phyloP scores from a whole-genome alignment of 2,888 invertebrate species.

The Volucella bombylans region DNA sequence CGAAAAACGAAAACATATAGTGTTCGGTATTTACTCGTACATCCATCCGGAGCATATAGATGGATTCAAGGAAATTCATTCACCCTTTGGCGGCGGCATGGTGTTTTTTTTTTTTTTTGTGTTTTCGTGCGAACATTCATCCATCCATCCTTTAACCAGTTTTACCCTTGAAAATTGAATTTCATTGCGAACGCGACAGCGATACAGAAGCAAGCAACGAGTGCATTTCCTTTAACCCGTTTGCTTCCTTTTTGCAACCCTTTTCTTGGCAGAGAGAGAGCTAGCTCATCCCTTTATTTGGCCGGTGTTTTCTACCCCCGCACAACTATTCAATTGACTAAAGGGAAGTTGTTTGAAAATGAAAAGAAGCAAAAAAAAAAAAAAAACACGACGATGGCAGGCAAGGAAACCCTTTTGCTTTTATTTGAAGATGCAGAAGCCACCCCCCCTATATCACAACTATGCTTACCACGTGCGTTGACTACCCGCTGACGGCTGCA shows the following conservation, averaged over 20 bases:
- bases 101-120: conserved; percentile 19
- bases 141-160: conserved; percentile 54
- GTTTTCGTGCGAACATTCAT: conserved; percentile 14
- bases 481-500: conserved; percentile 50
- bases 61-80: conserved; percentile 73
- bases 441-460: conserved; percentile 38
- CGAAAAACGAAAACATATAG: neutral
- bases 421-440: conserved; percentile 54
- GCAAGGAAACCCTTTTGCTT: conserved; percentile 42
- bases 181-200: conserved; percentile 58
- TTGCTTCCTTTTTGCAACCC: conserved; percentile 27
- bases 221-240: conserved; percentile 61
- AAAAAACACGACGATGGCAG: conserved; percentile 13
- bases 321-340: conserved; percentile 30
- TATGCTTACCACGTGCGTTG: conserved; percentile 54
- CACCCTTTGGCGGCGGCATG: conserved; percentile 55
- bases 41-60: conserved; percentile 38
- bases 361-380: conserved; percentile 17
- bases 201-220: conserved; percentile 4
- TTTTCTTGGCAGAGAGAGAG: neutral
- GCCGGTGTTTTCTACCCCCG: conserved; percentile 3
- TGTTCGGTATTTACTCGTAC: neutral
- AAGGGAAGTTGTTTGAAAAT: conserved; percentile 31
- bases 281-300: conserved; percentile 14
- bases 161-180: conserved; percentile 75